These are phyloP conservation scores for Anthoscopus minutus DNA, from an alignment of 2,113 vertebrate species.

Conservation along the genomic window DNA sequence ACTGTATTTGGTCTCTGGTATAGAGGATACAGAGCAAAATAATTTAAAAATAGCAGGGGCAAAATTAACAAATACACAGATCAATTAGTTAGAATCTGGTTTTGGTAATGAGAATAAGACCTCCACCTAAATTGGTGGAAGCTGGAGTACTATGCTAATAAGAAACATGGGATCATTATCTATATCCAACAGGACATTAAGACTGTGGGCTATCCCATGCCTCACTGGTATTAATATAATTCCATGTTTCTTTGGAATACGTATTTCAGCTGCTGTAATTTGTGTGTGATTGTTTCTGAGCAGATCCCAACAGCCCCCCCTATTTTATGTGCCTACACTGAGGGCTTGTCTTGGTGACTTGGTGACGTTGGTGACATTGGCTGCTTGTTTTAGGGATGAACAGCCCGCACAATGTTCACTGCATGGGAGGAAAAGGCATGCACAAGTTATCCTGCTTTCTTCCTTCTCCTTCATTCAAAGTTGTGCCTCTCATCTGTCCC, in stretches of 20 bases:
- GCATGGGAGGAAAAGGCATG: neutral
- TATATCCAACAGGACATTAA: fast-evolving
- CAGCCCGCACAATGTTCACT: neutral
- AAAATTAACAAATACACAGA: neutral
- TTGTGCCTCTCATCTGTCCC: neutral
- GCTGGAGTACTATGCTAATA: neutral
- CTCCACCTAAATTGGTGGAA: neutral
- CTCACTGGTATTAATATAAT: fast-evolving
- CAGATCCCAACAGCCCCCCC: neutral
- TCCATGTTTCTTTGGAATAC: neutral
- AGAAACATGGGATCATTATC: neutral
- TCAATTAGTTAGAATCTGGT: neutral
- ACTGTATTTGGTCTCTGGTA: neutral
- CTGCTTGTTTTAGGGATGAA: neutral
- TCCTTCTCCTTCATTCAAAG: neutral
- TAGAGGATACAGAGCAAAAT: neutral
- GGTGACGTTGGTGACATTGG: neutral
- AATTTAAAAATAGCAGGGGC: neutral
- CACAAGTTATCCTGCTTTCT: neutral
- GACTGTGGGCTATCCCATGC: neutral
- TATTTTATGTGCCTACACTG: neutral
- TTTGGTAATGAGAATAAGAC: neutral
- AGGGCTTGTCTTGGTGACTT: neutral
- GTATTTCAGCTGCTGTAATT: neutral
- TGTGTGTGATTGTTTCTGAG: neutral